Conservation (phyloP, 2,797 vertebrate genomes). For the Ara ararauna region DNA sequence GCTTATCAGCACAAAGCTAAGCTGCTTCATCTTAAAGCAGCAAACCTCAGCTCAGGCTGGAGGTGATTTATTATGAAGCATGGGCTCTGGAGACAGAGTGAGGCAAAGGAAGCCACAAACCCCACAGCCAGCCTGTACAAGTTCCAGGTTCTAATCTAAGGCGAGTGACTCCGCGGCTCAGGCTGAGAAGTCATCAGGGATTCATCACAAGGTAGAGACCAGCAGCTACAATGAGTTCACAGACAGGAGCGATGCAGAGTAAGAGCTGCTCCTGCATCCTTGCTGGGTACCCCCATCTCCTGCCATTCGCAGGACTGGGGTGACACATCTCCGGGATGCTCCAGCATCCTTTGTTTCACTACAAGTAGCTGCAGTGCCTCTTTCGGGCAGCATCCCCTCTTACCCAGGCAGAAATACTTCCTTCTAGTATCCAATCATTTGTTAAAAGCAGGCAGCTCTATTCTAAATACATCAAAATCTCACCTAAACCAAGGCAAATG, state of each 20-base stretch:
- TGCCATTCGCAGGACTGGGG: not conserved
- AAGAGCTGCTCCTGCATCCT: not conserved
- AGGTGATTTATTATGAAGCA: constrained; percentile 70
- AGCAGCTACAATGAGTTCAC: not conserved
- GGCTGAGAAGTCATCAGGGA: constrained; percentile 51
- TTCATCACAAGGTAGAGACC: constrained; percentile 37
- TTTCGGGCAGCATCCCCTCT: not conserved
- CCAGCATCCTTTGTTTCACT: not conserved
- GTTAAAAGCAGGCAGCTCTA: not conserved
- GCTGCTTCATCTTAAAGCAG: constrained; percentile 66
- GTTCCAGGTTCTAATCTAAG: constrained; percentile 47
- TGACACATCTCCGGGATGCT: fast-evolving
- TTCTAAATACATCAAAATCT: not conserved
- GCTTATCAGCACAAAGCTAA: constrained; percentile 75
- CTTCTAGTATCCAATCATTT: not conserved
- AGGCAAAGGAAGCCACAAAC: constrained; percentile 61
- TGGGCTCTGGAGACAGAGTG: constrained; percentile 32
- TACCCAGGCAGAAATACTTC: not conserved
- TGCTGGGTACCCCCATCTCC: not conserved
- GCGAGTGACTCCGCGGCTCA: constrained; percentile 14
- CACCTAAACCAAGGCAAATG: not conserved
- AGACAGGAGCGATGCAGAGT: not conserved
- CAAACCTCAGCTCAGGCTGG: constrained; percentile 50
- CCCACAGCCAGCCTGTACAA: constrained; percentile 64
- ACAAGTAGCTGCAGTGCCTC: not conserved